A percentile compares a stretch with the other conserved stretches of the same genome.
phyloP scores from a whole-genome alignment of 2,113 vertebrate genomes.

The Equus przewalskii region DNA sequence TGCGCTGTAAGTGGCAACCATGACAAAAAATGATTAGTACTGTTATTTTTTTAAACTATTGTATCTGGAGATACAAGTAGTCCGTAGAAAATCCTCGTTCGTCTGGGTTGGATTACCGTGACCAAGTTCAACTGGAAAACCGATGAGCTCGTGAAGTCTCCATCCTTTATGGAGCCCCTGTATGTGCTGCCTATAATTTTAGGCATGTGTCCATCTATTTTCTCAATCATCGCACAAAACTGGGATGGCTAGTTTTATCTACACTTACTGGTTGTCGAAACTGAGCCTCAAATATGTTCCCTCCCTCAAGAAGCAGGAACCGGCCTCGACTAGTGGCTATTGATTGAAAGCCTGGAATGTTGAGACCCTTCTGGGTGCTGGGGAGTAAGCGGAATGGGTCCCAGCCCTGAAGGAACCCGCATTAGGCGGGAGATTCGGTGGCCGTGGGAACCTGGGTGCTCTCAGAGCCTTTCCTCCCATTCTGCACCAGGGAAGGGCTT shows the following conservation, averaged over 20 bases:
- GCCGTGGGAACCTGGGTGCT: no score
- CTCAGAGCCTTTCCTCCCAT: background rate
- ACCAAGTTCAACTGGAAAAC: background rate
- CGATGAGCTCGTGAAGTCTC: background rate
- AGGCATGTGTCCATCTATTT: background rate
- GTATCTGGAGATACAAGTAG: background rate
- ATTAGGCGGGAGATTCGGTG: background rate
- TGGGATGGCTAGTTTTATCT: conserved; percentile 13
- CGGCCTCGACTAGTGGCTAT: background rate
- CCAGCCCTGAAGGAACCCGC: background rate
- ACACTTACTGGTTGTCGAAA: background rate
- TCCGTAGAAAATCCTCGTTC: background rate
- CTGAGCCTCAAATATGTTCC: background rate
- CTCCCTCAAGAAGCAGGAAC: background rate
- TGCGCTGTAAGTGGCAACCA: background rate
- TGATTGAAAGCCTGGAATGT: background rate
- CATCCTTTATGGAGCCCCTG: background rate
- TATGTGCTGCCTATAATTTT: background rate
- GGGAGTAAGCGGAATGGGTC: background rate
- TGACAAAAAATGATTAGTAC: background rate
- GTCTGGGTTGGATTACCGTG: background rate
- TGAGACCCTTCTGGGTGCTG: background rate
- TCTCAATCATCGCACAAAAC: background rate
- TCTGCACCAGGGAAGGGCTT: background rate
- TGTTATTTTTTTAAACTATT: background rate